These are phyloP conservation scores for Xerus inauris DNA, from an alignment of 2,113 vertebrate genomes.

Conservation along the genomic window DNA sequence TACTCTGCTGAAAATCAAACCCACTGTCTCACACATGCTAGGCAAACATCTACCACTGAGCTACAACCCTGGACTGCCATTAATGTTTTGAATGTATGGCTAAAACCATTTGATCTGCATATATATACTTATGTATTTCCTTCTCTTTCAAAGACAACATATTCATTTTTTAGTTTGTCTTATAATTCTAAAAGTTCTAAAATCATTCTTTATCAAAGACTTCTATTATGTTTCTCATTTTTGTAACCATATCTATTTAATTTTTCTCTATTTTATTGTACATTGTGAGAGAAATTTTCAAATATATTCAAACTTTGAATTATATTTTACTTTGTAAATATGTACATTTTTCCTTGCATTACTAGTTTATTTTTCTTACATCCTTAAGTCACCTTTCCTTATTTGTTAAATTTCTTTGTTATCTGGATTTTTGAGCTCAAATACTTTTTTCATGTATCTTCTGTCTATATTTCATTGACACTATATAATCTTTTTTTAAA, in stretches of 20 bases:
- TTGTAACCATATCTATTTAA: not conserved
- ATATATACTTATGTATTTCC: rapidly evolving
- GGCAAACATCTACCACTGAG: too few species aligned
- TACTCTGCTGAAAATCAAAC: too few species aligned
- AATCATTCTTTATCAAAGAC: not conserved
- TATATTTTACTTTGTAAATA: not conserved
- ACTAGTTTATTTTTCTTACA: not conserved
- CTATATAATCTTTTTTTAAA: not conserved
- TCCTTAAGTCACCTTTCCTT: not conserved
- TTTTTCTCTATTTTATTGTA: conserved; percentile 6
- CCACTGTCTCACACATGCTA: too few species aligned
- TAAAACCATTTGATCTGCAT: not conserved
- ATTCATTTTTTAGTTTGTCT: not conserved
- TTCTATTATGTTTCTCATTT: not conserved
- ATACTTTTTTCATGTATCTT: not conserved
- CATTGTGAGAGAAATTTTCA: not conserved
- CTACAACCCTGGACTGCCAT: too few species aligned
- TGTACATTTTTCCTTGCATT: not conserved
- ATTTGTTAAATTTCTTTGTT: not conserved
- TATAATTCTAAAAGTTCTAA: not conserved
- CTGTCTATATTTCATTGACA: not conserved
- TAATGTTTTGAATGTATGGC: not conserved
- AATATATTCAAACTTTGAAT: not conserved
- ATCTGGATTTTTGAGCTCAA: not conserved
- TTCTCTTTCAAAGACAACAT: not conserved